Conservation (phyloP, 2,797 vertebrate genomes). For the Hirundo rustica region DNA sequence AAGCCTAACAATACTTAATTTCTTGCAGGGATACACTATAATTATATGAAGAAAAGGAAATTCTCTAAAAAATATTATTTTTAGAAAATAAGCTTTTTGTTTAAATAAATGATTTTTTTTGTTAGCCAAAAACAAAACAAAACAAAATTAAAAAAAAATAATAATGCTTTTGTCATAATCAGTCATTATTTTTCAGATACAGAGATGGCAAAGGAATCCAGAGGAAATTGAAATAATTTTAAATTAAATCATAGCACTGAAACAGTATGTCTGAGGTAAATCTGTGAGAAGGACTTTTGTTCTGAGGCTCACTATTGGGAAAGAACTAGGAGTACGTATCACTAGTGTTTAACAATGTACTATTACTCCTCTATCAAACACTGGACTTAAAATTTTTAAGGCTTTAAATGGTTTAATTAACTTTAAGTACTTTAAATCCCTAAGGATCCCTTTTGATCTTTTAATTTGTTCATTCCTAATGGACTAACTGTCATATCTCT, state of each 20-base stretch:
- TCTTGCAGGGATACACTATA: neutral
- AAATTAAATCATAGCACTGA: neutral
- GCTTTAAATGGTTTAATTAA: neutral
- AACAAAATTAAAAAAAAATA: neutral
- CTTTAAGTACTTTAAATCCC: neutral
- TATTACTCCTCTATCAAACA: neutral
- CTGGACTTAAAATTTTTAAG: neutral
- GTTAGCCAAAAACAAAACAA: neutral
- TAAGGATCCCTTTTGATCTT: neutral
- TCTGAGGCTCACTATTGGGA: neutral
- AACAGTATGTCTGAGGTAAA: neutral
- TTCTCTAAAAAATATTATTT: neutral
- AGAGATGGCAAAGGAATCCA: neutral
- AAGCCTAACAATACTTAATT: neutral
- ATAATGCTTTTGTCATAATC: neutral
- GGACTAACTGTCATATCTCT: neutral
- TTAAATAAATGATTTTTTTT: neutral
- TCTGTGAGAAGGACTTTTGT: neutral
- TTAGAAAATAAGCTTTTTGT: neutral
- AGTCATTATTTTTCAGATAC: neutral
- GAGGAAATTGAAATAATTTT: rapidly evolving
- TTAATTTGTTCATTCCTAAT: neutral
- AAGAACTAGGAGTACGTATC: neutral
- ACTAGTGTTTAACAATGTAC: neutral
- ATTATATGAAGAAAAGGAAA: neutral